phyloP scores from a whole-genome alignment of 2,888 invertebrate species.

The Polyommatus icarus region DNA sequence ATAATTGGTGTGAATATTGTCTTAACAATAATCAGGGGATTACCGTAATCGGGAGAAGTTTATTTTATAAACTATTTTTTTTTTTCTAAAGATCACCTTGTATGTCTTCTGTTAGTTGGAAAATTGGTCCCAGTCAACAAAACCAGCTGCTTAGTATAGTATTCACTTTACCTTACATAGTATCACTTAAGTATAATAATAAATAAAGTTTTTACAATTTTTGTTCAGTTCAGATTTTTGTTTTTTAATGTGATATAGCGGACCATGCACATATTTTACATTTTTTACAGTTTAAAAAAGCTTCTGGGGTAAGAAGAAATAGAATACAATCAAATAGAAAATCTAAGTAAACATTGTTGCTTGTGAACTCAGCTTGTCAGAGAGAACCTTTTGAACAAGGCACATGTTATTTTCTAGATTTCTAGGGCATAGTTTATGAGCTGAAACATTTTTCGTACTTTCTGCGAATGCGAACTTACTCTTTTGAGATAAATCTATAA shows the following conservation, averaged over 20 bases:
- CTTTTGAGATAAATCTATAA: constrained; percentile 44
- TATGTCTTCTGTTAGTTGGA: not conserved
- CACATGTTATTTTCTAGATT: not conserved
- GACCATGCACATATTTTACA: not conserved
- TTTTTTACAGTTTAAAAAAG: not conserved
- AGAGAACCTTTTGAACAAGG: not conserved
- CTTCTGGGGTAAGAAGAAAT: not conserved
- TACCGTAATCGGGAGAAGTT: too few relatives aligned
- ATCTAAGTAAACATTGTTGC: not conserved
- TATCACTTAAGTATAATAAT: too few relatives aligned
- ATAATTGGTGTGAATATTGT: not conserved
- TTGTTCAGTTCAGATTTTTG: too few relatives aligned
- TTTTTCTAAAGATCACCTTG: too few relatives aligned
- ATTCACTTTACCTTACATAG: not conserved
- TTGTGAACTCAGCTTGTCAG: not conserved
- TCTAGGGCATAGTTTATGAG: not conserved
- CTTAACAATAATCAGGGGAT: not conserved
- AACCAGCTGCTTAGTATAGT: not conserved
- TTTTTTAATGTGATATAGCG: not conserved
- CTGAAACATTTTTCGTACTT: not conserved
- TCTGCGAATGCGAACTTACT: constrained; percentile 17
- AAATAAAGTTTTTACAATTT: too few relatives aligned
- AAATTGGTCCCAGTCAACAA: not conserved
- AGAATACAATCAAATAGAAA: not conserved
- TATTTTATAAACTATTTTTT: too few relatives aligned